Evolutionary conservation across 2,797 vertebrate genomes (phyloP).

Genomic region (Etheostoma perlongum): DNA sequence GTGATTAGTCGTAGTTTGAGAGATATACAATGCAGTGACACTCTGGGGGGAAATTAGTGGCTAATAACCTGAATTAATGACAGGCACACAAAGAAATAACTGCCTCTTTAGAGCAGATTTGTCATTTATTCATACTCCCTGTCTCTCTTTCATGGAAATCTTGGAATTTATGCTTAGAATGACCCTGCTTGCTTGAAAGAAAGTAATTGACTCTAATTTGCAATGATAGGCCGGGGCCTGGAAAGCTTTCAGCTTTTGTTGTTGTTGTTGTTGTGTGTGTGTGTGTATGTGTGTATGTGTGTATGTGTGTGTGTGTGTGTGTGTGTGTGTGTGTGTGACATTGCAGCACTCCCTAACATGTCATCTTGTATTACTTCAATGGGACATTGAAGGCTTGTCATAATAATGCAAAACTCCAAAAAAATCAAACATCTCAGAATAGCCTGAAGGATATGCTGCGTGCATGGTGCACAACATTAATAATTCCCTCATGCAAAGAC

Average conservation of each 20-base stretch:
- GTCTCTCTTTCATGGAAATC: conserved; percentile 31
- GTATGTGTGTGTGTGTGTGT: conserved; percentile 24
- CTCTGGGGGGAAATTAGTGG: conserved; percentile 55
- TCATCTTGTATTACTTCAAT: conserved; percentile 54
- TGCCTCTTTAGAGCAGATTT: conserved; percentile 32
- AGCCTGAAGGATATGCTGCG: conserved; percentile 16
- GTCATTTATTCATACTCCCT: conserved; percentile 52
- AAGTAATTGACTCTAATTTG: conserved; percentile 55
- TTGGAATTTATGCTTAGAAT: conserved; percentile 55
- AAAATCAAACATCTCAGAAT: conserved; percentile 42
- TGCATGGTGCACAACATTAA: conserved; percentile 20
- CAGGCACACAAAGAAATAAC: conserved; percentile 54
- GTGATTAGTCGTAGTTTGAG: conserved; percentile 47
- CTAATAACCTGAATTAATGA: conserved; percentile 73
- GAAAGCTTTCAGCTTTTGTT: conserved; percentile 49
- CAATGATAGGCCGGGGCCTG: conserved; percentile 43
- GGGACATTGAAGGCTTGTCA: conserved; percentile 57
- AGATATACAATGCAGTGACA: conserved; percentile 41
- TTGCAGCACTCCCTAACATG: conserved; percentile 38
- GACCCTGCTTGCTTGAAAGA: conserved; percentile 26
- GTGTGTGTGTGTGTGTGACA: conserved; percentile 16
- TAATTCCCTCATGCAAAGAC: conserved; percentile 7
- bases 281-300: conserved; percentile 11
- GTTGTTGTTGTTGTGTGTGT: neutral
- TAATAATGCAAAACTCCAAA: conserved; percentile 55